Evolutionary conservation across 2,113 vertebrate genomes (phyloP), one percentile per base, ranked within the genome.

Genomic region (Limanda limanda): DNA sequence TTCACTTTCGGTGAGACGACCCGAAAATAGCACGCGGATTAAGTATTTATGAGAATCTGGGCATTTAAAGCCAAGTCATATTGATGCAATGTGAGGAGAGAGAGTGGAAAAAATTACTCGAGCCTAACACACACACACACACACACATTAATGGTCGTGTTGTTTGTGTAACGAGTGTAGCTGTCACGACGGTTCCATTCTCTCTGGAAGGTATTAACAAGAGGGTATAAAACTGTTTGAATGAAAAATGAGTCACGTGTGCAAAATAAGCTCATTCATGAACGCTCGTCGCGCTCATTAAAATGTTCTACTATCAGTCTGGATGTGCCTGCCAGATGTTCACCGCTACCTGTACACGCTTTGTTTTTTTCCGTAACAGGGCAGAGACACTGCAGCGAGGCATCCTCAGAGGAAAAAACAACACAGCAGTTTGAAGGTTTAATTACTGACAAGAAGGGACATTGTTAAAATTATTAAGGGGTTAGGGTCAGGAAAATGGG

Each of bases 271-370:
- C 66, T 56, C 51, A 62, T 73, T 78, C 61, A 48, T 45, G 42
- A 80, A 58, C 5, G 55, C 75, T 78, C 20, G 42, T 79, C 80
- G 68, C 54, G 76, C 83, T 83, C 86, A 83, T 89, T 81, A 84
- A 84, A 87, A 85, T 74, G 72, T 83, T 82, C 78, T 68, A 78
- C 60, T 58, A 71, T 23, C 23, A 24, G 69, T 69, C 66, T 56
- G 60, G 69, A 74, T 62, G 74, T 65, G 40, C 21, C 9, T 45
- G 73, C 57, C 78, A 89, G 86, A 81, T 87, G 85, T 81, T 89
- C 55, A 9, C 55, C 20, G 0, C 27, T 70, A 76, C 80, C 74
- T 79, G 65, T 23, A 60, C 73, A 31, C 6, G 14, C 13, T 68
- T 87, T 59, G 25, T 51, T 51, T 48, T 48, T 51, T 86, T 70